Percentiles rank a stretch among this genome's conserved stretches.
Conservation (phyloP, 1,140 invertebrate genomes). For the Paraescarpia echinospica region DNA sequence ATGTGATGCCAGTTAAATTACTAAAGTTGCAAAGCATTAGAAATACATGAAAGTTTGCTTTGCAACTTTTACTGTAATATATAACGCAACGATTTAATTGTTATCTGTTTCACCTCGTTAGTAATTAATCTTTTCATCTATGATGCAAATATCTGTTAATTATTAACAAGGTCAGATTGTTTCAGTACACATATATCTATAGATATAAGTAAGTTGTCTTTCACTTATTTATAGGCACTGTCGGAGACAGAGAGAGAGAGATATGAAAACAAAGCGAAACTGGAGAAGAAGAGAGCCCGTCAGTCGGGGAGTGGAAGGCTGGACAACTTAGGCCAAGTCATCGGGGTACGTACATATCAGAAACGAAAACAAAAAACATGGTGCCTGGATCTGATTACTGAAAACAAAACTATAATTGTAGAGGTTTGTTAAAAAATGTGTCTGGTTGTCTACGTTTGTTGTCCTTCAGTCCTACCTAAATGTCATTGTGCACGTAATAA, state of each 20-base stretch:
- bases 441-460: no score
- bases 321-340: slow-evolving; percentile 43
- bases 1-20: no score
- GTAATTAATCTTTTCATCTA: not conserved
- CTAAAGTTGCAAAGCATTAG: no score
- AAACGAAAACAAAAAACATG: not conserved
- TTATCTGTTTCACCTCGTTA: not conserved
- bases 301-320: slow-evolving; percentile 37
- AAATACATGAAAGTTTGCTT: no score
- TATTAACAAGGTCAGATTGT: not conserved
- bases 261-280: slow-evolving; percentile 45
- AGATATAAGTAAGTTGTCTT: not conserved
- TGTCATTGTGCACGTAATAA: no score
- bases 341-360: slow-evolving; percentile 41
- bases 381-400: not conserved
- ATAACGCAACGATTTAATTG: no score
- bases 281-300: slow-evolving; percentile 38
- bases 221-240: slow-evolving; percentile 34
- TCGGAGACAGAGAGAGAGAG: slow-evolving; percentile 41
- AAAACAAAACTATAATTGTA: not conserved
- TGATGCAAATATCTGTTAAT: not conserved
- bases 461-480: no score
- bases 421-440: no score
- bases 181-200: not conserved
- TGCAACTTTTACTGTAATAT: no score